Evolutionary conservation across 2,113 vertebrate species (phyloP).

Genomic region (Etheostoma cragini): DNA sequence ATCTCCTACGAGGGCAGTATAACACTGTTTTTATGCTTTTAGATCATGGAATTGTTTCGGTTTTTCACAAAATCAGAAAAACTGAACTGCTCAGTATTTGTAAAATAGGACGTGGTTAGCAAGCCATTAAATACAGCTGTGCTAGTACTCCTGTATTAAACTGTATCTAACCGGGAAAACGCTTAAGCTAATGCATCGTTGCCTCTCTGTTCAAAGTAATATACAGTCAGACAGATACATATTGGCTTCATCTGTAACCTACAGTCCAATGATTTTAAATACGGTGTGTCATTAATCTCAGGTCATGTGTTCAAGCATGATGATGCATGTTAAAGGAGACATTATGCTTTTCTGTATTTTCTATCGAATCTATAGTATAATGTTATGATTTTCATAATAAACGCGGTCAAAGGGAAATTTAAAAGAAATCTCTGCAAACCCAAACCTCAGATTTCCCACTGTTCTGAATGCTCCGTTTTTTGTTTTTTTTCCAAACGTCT

Average conservation of each 20-base stretch:
- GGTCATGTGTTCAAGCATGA: background rate
- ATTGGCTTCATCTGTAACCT: background rate
- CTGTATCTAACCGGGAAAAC: slow-evolving; percentile 36
- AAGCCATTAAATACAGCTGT: slow-evolving; percentile 48
- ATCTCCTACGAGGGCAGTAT: background rate
- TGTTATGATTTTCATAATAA: too few species aligned
- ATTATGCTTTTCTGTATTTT: too few species aligned
- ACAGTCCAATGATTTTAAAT: background rate
- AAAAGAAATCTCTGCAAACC: too few species aligned
- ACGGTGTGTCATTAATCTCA: background rate
- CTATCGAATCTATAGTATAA: too few species aligned
- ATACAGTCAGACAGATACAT: slow-evolving; percentile 16
- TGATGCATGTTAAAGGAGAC: background rate
- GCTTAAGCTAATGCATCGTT: slow-evolving; percentile 50
- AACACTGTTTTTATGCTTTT: background rate
- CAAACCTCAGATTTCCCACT: too few species aligned
- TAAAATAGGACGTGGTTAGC: slow-evolving; percentile 29
- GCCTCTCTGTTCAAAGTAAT: slow-evolving; percentile 41
- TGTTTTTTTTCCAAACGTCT: too few species aligned
- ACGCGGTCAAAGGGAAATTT: too few species aligned
- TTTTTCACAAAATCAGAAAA: slow-evolving; percentile 28
- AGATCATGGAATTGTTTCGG: background rate
- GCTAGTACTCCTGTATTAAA: background rate
- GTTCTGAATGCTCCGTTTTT: too few species aligned
- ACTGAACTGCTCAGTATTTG: slow-evolving; percentile 35